Conservation (phyloP, 2,113 vertebrate genomes). For the Hydropotes inermis region DNA sequence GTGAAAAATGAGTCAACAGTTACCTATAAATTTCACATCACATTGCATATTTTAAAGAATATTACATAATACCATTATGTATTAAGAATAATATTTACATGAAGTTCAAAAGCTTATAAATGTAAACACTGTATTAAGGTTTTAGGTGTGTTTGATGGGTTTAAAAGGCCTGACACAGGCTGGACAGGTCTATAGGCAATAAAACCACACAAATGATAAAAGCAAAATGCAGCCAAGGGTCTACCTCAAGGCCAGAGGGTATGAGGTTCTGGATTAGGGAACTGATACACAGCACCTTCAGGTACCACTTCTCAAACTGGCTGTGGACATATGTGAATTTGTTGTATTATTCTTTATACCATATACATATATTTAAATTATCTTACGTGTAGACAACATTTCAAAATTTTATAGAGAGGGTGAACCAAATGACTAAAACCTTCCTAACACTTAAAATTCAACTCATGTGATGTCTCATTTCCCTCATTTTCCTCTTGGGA, state of each 20-base stretch:
- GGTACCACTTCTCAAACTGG: background rate
- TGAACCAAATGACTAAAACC: background rate
- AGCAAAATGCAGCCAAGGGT: background rate
- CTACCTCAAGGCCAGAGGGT: background rate
- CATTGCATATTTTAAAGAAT: background rate
- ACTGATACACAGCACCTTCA: background rate
- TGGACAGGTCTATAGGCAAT: background rate
- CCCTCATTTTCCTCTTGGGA: background rate
- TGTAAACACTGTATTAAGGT: background rate
- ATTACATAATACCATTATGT: background rate
- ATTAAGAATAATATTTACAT: background rate
- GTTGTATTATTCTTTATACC: background rate
- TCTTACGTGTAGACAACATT: background rate
- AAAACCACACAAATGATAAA: background rate
- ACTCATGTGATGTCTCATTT: background rate
- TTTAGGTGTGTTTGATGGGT: background rate
- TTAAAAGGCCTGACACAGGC: background rate
- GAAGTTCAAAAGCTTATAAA: background rate
- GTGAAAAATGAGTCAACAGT: background rate
- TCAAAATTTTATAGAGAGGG: background rate
- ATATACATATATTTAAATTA: background rate
- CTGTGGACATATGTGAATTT: background rate
- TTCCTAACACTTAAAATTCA: slow-evolving; percentile 2
- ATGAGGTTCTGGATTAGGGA: background rate
- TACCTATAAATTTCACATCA: background rate